Conservation (phyloP, 2,113 vertebrate genomes). For the Tachycineta bicolor region DNA sequence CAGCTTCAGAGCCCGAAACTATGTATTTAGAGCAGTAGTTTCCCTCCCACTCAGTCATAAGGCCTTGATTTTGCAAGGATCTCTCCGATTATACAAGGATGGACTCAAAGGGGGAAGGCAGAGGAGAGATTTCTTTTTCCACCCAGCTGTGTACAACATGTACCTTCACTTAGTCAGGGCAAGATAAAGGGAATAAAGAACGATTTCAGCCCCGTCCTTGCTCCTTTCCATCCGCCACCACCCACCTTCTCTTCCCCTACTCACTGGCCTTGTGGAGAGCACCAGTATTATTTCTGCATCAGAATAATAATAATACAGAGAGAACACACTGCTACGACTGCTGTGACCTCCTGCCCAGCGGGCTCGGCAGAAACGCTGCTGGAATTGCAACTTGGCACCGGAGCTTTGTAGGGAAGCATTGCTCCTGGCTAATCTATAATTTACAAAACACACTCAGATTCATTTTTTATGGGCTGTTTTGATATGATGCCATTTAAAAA, state of each 20-base stretch:
- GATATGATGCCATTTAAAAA: constrained; percentile 16
- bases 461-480: constrained; percentile 29
- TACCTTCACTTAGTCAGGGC: background rate
- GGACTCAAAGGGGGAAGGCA: background rate
- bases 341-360: constrained; percentile 13
- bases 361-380: background rate
- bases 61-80: background rate
- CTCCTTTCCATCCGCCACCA: background rate
- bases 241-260: background rate
- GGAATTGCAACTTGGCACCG: constrained; percentile 34
- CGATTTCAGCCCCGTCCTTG: background rate
- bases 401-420: background rate
- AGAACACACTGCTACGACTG: background rate
- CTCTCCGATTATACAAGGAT: background rate
- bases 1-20: background rate
- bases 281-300: constrained; percentile 30
- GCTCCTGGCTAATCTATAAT: constrained; percentile 58
- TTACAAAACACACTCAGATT: constrained; percentile 47
- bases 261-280: background rate
- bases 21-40: background rate
- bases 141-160: background rate
- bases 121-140: background rate
- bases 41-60: background rate
- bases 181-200: background rate
- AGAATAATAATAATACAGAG: constrained; percentile 44